These are phyloP conservation scores for Arremon aurantiirostris DNA, from an alignment of 2,797 vertebrate species.

Conservation along the genomic window DNA sequence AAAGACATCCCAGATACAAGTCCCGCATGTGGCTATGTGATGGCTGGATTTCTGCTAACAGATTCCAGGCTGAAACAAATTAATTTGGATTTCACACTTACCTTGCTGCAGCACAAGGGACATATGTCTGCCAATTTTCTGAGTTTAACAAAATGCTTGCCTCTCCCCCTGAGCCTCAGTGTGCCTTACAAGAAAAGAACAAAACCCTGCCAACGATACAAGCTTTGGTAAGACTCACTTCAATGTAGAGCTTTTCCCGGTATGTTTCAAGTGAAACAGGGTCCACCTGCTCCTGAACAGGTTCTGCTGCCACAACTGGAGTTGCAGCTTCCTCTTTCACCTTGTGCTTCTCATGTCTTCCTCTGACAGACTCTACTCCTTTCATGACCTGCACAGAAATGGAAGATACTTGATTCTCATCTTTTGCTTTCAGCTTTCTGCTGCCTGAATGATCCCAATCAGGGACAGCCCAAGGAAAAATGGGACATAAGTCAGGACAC, in stretches of 20 bases:
- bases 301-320: background rate
- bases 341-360: constrained; percentile 67
- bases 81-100: background rate
- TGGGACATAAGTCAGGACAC: background rate
- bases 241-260: constrained; percentile 67
- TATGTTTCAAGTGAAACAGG: constrained; percentile 66
- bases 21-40: background rate
- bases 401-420: constrained; percentile 42
- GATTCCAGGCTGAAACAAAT: background rate
- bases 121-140: background rate
- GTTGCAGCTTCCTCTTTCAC: background rate
- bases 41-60: background rate
- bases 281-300: constrained; percentile 41
- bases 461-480: background rate
- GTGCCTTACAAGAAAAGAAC: background rate
- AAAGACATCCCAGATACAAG: constrained; percentile 43
- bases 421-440: constrained; percentile 69
- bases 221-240: constrained; percentile 58
- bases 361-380: background rate
- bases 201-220: background rate
- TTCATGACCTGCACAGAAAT: background rate
- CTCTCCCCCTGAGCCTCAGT: background rate
- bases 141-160: background rate
- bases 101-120: background rate
- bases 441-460: constrained; percentile 65